Percentiles rank a stretch among this genome's conserved stretches.
These are phyloP conservation scores for Crematogaster levior DNA, from an alignment of 2,888 invertebrate species.

Conservation along the genomic window DNA sequence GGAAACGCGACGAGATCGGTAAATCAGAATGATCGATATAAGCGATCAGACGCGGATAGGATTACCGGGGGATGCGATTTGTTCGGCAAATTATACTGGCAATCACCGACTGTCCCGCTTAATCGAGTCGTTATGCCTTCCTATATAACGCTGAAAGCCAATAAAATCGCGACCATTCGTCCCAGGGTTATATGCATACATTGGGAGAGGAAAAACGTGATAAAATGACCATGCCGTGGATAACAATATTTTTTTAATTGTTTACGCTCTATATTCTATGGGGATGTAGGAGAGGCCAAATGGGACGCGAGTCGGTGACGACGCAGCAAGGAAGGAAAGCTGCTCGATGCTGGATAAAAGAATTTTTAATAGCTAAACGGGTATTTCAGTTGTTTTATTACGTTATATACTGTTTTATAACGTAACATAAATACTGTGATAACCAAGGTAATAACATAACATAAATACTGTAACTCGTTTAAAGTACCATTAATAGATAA, in stretches of 20 bases:
- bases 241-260: slow-evolving; percentile 71
- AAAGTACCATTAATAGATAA: background rate
- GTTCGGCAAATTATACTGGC: slow-evolving; percentile 76
- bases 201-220: slow-evolving; percentile 49
- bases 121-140: slow-evolving; percentile 76
- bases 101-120: slow-evolving; percentile 75
- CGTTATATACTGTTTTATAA: no score
- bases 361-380: slow-evolving; percentile 1
- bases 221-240: slow-evolving; percentile 57
- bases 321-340: background rate
- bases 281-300: slow-evolving; percentile 1
- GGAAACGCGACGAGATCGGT: slow-evolving; percentile 62
- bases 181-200: slow-evolving; percentile 59
- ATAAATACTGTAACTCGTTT: background rate
- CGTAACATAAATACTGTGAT: background rate
- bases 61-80: slow-evolving; percentile 72
- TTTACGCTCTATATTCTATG: slow-evolving; percentile 43
- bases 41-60: slow-evolving; percentile 68
- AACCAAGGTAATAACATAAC: no score
- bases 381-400: slow-evolving; percentile 33
- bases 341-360: background rate
- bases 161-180: slow-evolving; percentile 72
- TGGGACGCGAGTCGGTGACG: slow-evolving; percentile 36
- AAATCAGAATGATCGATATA: slow-evolving; percentile 74
- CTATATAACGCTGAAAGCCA: slow-evolving; percentile 75